A percentile compares a stretch with the other conserved stretches of the same genome.
These are phyloP conservation scores for Drosophila nigromelanica DNA, from an alignment of 1,140 invertebrate species.

Conservation along the genomic window DNA sequence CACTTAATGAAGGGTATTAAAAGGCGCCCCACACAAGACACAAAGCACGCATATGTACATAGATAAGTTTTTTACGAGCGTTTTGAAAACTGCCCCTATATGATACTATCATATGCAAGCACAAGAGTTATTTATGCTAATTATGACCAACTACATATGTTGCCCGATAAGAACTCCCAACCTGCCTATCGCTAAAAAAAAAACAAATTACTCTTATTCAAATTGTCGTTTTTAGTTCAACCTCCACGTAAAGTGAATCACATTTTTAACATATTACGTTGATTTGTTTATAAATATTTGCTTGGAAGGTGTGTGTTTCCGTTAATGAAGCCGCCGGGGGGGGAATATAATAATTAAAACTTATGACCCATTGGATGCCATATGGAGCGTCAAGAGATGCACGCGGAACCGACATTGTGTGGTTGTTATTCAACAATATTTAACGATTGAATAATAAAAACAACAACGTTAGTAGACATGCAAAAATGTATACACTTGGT, in stretches of 20 bases:
- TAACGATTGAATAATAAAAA: conserved; percentile 12
- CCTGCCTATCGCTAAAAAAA: neutral
- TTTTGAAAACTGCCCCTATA: conserved; percentile 8
- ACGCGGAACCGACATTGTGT: conserved; percentile 13
- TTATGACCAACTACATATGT: neutral
- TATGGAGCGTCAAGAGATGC: conserved; percentile 25
- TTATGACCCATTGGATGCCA: conserved; percentile 15
- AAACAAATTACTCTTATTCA: neutral
- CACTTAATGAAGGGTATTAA: neutral
- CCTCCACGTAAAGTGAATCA: conserved; percentile 7
- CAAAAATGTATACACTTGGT: neutral
- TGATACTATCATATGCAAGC: conserved; percentile 6
- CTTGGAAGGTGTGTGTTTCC: neutral
- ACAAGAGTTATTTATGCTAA: conserved; percentile 13
- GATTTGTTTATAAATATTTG: conserved; percentile 34
- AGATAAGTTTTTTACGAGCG: conserved; percentile 18
- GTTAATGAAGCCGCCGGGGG: neutral
- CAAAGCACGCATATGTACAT: conserved; percentile 15
- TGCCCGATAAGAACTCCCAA: conserved; percentile 1
- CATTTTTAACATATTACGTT: conserved; percentile 24
- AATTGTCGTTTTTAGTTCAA: too few species aligned
- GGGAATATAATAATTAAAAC: conserved; percentile 24
- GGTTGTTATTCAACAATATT: conserved; percentile 34
- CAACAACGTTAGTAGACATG: neutral
- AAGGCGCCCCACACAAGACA: neutral